Base-by-base conservation (phyloP, 2,797 vertebrate species). In the Adelosebastes latens region DNA sequence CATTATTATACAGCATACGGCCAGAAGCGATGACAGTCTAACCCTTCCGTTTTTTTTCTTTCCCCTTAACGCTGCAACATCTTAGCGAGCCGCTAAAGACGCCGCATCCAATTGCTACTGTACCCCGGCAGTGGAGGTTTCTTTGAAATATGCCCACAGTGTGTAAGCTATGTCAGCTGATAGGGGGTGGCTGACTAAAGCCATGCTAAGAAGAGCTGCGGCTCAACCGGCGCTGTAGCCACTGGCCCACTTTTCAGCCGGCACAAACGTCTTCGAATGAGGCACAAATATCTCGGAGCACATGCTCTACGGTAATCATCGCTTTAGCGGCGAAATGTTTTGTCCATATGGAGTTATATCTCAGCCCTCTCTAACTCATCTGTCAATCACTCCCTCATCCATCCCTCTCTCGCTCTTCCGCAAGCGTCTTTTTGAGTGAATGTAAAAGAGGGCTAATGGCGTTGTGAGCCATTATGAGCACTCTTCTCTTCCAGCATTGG, bases 161-260 rank as follows among this genome's bases (percentile, higher is more conserved):
- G 78, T 92, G 78, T 91, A 87, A 92, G 86, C 89, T 25, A 66
- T 42, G 87, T 88, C 92, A 82, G 82, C 87, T 85, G 89, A 92
- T 88, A 80, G 84, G 14, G 39, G 70, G 70, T 11, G 78, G 79
- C 84, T 80, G 90, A 85, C 83, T 91, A 86, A 88, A 92, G 83
- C 87, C 83, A 34, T 46, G 81, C 84, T 85, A 5, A 90, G 87
- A 89, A 88, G 91, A 92, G 86, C 88, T 59, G 39, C 74, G 16
- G 88, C 87, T 90, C 76, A 62, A 72, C 62, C 61, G 29, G 20
- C 20, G 20, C 61, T 31, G 75, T 87, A 88, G 86, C 74, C 53
- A 22, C 77, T 90, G 89, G 85, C 91, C 92, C 88, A 88, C 89
- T 91, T 93, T 89, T 89, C 84, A 84, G 84, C 56, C 60, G 14